These are phyloP conservation scores for Copidosoma floridanum DNA, from an alignment of 1,140 invertebrate genomes.

Conservation along the genomic window DNA sequence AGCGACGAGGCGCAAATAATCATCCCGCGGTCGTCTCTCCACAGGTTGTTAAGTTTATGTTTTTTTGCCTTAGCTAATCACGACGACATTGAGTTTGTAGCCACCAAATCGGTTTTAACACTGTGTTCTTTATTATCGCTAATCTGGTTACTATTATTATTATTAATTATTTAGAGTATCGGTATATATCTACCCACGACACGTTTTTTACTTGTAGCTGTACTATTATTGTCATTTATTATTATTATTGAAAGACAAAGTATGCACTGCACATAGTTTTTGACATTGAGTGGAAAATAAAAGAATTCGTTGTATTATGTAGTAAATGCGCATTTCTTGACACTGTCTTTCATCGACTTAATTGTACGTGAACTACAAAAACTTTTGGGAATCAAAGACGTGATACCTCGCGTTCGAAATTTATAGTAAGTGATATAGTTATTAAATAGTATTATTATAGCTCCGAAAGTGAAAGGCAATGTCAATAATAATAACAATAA, in stretches of 20 bases:
- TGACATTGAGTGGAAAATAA: no score
- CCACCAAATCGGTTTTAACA: no score
- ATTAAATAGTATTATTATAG: no score
- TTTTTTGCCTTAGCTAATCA: slow-evolving; percentile 46
- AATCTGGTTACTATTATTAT: slow-evolving; percentile 26
- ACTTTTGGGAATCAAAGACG: slow-evolving; percentile 3
- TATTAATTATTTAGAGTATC: background rate
- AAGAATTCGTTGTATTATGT: slow-evolving; percentile 7
- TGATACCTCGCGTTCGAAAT: background rate
- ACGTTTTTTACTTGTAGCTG: no score
- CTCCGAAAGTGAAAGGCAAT: background rate
- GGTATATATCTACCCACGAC: no score
- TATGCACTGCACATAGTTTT: no score
- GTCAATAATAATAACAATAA: background rate
- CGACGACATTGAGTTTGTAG: no score
- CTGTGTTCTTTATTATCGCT: background rate
- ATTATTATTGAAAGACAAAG: slow-evolving; percentile 3
- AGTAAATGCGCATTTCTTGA: background rate
- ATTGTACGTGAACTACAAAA: background rate
- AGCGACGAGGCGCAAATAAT: slow-evolving; percentile 2
- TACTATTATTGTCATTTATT: no score
- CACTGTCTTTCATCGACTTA: background rate
- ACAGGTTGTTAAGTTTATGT: slow-evolving; percentile 55
- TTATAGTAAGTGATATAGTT: background rate
- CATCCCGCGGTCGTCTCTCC: no score